Conservation (phyloP, 2,797 vertebrate genomes). For the Gadopsis marmoratus region DNA sequence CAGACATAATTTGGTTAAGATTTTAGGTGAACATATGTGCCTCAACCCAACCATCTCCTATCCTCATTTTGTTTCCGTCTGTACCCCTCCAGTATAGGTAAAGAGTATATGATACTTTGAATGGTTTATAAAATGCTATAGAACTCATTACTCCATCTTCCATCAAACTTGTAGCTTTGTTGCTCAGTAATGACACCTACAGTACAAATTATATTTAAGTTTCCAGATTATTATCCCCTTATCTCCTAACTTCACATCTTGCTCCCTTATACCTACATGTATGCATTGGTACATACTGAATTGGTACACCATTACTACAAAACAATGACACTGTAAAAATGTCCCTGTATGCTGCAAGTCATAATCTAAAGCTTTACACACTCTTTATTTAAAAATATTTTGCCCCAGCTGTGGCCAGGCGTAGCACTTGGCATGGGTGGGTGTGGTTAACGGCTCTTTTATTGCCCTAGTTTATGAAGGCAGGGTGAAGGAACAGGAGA, state of each 20-base stretch:
- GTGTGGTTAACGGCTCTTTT: constrained; percentile 81
- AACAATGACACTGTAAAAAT: background rate
- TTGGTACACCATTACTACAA: background rate
- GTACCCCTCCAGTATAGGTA: background rate
- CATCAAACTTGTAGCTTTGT: background rate
- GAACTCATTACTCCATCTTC: background rate
- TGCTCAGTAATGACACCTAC: background rate
- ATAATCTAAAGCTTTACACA: background rate
- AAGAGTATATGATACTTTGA: background rate
- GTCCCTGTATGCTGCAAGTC: background rate
- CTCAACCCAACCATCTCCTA: constrained; percentile 5
- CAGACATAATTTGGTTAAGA: background rate
- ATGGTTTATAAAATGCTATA: background rate
- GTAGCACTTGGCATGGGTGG: constrained; percentile 61
- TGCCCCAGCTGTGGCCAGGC: constrained; percentile 62
- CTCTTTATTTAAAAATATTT: constrained; percentile 64
- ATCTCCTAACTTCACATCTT: background rate
- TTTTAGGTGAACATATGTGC: background rate
- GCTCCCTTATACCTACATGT: too few species aligned
- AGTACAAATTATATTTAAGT: background rate
- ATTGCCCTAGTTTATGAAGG: constrained; percentile 80
- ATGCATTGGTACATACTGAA: background rate
- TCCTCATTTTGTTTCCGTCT: background rate
- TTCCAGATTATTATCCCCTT: background rate
- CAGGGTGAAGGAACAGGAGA: constrained; percentile 73